These are phyloP conservation scores for Drosophila niveifrons DNA, from an alignment of 2,888 invertebrate genomes.

Conservation along the genomic window DNA sequence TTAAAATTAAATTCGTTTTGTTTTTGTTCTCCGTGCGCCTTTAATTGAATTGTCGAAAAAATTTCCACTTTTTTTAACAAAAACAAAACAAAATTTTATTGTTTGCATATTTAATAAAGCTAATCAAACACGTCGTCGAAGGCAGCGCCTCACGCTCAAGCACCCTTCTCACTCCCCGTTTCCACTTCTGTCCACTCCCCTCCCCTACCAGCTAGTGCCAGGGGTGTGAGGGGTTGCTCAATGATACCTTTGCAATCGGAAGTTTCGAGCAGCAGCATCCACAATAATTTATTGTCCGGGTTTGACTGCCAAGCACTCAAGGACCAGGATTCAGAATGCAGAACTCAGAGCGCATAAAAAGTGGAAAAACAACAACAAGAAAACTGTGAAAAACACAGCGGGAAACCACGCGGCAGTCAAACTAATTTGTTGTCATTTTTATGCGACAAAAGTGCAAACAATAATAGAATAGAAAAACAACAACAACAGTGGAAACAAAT, in stretches of 20 bases:
- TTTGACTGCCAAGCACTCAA: constrained; percentile 51
- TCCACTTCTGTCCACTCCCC: not conserved
- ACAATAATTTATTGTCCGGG: constrained; percentile 71
- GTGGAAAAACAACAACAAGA: constrained; percentile 37
- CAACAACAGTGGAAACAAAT: constrained; percentile 20
- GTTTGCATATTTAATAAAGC: constrained; percentile 81
- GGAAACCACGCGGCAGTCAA: constrained; percentile 78
- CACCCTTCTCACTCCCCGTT: constrained; percentile 1
- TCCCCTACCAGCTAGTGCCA: not conserved
- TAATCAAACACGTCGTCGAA: constrained; percentile 75
- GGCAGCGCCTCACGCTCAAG: constrained; percentile 33
- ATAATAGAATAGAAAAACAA: constrained; percentile 57
- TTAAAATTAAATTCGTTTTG: constrained; percentile 50
- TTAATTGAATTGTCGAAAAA: constrained; percentile 71
- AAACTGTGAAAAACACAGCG: constrained; percentile 79
- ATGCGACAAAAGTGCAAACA: constrained; percentile 81
- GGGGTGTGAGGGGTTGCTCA: constrained; percentile 70
- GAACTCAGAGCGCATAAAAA: constrained; percentile 11
- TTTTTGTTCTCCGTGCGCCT: constrained; percentile 30
- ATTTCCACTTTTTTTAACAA: constrained; percentile 76
- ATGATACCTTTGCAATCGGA: constrained; percentile 52
- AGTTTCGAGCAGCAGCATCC: constrained; percentile 50
- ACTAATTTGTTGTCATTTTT: constrained; percentile 82
- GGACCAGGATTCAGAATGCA: constrained; percentile 52
- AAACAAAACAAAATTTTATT: constrained; percentile 73